These are phyloP conservation scores for Scaptomyza reducta DNA, from an alignment of 2,888 invertebrate species.

Conservation along the genomic window DNA sequence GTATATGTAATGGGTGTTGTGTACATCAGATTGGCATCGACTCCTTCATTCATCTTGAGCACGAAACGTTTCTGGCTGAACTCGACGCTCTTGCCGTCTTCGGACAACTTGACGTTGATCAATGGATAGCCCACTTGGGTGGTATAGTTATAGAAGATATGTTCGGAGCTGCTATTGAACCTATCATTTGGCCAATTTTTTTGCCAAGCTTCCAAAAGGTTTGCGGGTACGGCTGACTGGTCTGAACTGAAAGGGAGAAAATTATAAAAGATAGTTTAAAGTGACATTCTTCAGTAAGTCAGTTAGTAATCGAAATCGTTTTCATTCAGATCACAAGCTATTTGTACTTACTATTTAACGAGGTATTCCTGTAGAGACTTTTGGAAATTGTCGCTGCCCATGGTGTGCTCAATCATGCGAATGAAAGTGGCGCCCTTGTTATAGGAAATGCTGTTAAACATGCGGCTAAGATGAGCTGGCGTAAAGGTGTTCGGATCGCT, in stretches of 20 bases:
- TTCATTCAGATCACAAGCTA: not conserved
- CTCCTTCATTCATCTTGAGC: slow-evolving; percentile 65
- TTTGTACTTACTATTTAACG: slow-evolving; percentile 64
- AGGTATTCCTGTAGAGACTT: slow-evolving; percentile 86
- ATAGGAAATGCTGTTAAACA: slow-evolving; percentile 89
- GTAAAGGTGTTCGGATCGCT: slow-evolving; percentile 86
- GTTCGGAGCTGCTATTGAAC: slow-evolving; percentile 67
- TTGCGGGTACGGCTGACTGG: slow-evolving; percentile 84
- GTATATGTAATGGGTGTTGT: slow-evolving; percentile 82
- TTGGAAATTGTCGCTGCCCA: slow-evolving; percentile 86
- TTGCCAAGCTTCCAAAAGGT: slow-evolving; percentile 85
- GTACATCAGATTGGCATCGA: slow-evolving; percentile 62
- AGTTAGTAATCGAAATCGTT: not conserved
- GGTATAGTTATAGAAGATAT: slow-evolving; percentile 86
- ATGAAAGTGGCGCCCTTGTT: slow-evolving; percentile 88
- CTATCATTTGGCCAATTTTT: slow-evolving; percentile 68
- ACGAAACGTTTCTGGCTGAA: slow-evolving; percentile 81
- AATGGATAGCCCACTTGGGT: slow-evolving; percentile 88
- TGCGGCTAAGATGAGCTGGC: slow-evolving; percentile 86
- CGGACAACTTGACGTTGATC: slow-evolving; percentile 84
- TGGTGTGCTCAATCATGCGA: slow-evolving; percentile 88
- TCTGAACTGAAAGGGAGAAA: slow-evolving; percentile 54
- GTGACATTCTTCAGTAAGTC: too few species aligned
- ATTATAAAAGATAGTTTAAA: not conserved
- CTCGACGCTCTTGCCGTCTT: slow-evolving; percentile 44